Base-by-base conservation (phyloP, 2,888 invertebrate species). In the Laspeyria flexula region DNA sequence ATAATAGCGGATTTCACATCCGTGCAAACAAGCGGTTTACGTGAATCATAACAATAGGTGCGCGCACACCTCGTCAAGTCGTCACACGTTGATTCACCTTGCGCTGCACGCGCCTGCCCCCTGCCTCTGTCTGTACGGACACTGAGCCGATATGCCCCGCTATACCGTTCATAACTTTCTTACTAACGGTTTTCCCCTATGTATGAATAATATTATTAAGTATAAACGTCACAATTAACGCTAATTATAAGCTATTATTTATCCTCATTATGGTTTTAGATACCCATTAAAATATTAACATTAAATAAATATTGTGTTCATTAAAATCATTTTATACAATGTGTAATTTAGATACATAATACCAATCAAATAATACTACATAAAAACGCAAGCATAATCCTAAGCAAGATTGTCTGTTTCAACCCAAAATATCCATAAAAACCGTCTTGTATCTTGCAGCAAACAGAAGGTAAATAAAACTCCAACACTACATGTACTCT, bases 1-100 rank as follows among this genome's bases (percentile, higher is more conserved):
- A 85, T 90, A 90, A 91, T 90, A 88, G 88, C 84, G 86, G 90
- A 90, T 90, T 90, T 90, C 90, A 90, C 90, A 90, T 87, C 88
- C 89, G 89, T 77, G 81, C 88, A 81, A 85, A 89, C 86, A 83
- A 82, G 83, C 83, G 81, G 81, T 85, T 88, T 86, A 86, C 86
- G 85, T 88, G 87, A 87, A 86, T 88, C 88, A 86, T 77, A 85
- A 85, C 84, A 85, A 86, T 83, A 74, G 74, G 60, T 47, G 63
- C 63, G 59, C 67, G 67, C 68, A 60, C 61, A 55, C 46, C 50
- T 55, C 46, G n/a, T n/a, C n/a, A 43, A 25, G 47, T 60, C 66
- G 82, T 81, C 82, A 85, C 83, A 80, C 79, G 73, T 85, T 83
- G 84, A 85, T 85, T 85, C 85, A 85, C 77, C 71, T 41, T 35